These are phyloP conservation scores for Listronotus oregonensis DNA, from an alignment of 1,140 invertebrate genomes.

Conservation along the genomic window DNA sequence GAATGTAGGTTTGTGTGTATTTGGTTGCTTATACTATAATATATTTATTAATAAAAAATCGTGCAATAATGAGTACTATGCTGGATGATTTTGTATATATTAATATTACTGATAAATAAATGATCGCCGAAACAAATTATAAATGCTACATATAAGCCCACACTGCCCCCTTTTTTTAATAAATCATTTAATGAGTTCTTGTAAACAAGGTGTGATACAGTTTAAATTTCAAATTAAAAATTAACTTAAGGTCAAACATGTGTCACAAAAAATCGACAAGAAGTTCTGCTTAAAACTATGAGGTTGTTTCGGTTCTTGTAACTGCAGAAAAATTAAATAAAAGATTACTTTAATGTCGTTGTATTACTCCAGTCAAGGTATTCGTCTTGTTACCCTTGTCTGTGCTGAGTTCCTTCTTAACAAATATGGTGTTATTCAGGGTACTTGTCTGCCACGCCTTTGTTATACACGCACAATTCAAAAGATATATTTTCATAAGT, in stretches of 20 bases:
- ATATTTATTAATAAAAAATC: no score
- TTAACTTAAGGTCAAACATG: not conserved
- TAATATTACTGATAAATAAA: no score
- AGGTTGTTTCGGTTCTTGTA: not conserved
- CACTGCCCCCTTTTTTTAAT: no score
- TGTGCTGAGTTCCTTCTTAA: constrained; percentile 8
- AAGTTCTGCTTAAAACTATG: not conserved
- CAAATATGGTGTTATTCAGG: not conserved
- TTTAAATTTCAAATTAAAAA: constrained; percentile 3
- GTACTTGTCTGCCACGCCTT: constrained; percentile 7
- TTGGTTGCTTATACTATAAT: no score
- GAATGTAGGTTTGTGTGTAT: no score
- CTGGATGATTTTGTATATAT: no score
- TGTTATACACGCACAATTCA: not conserved
- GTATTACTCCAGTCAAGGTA: constrained; percentile 27
- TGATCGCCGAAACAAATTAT: no score
- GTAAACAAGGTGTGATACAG: not conserved
- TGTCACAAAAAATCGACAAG: not conserved
- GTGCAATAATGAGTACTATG: no score
- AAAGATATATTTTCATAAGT: no score
- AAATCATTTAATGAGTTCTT: no score
- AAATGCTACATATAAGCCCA: no score
- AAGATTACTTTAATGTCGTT: constrained; percentile 7
- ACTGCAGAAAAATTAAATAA: constrained; percentile 1
- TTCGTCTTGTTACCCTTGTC: constrained; percentile 35